Evolutionary conservation across 2,888 invertebrate genomes (phyloP), one percentile per base, ranked within the genome.

Genomic region (Drosophila helvetica): DNA sequence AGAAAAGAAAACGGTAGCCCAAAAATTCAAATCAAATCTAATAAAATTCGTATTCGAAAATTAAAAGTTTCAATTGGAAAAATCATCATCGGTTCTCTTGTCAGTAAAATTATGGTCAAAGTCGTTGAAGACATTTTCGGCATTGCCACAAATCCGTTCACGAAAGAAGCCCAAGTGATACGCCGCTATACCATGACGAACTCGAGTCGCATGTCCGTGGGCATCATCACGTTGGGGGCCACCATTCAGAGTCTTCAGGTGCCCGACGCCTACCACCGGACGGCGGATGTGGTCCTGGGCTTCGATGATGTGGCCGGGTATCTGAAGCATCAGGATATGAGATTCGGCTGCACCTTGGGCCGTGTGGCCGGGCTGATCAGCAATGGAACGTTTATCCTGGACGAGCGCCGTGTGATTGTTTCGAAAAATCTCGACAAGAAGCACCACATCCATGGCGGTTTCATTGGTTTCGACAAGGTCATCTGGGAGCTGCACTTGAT

Each of bases 301-400:
- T 98, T 96, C 84, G 96, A 97, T 87, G 94, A 95, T 67, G 92
- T 97, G 46, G 94, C 95, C 91, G 97, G 97, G 94, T 94, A 93
- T 64, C 63, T 22, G 93, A 92, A 64, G 95, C 19, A 83, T 51
- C 88, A 92, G 4, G 95, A 95, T 77, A 95, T 95, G 0, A 97
- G 97, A 89, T 96, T 98, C 85, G 98, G 98, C 1, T 95, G 96
- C 0, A 95, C 96, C 0, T 93, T 98, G 62, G 98, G 98, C 0
- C 93, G 98, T 54, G 96, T 96, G 17, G 96, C 96, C 0, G 98
- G 98, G 92, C 93, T 95, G 47, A 95, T 98, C 71, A 94, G 93
- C 0, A 94, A 95, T 19, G 97, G 95, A 0, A 93, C 93, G 70
- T 96, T 98, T 89, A 91, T 91, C 0, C 92, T 98, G 8, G 94